These are phyloP conservation scores for Chrysemys picta DNA, from an alignment of 2,113 vertebrate genomes.

Conservation along the genomic window DNA sequence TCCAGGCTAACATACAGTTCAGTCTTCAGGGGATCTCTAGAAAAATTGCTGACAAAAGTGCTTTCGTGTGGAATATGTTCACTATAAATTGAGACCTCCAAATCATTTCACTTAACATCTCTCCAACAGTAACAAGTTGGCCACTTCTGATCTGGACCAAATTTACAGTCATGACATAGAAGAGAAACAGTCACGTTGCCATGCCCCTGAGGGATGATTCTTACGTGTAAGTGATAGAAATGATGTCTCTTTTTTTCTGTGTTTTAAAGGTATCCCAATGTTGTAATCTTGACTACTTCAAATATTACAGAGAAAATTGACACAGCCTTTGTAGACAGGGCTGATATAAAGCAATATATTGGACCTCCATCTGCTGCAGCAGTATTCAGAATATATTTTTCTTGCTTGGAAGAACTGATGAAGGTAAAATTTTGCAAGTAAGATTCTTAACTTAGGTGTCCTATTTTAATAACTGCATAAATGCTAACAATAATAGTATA, in stretches of 20 bases:
- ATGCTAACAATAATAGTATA: background rate
- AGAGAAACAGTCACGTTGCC: background rate
- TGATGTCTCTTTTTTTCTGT: constrained; percentile 17
- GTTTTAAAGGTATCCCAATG: constrained; percentile 90
- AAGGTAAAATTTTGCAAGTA: constrained; percentile 83
- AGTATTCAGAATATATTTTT: constrained; percentile 95
- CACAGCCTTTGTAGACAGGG: constrained; percentile 96
- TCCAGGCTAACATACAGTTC: background rate
- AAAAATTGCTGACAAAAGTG: background rate
- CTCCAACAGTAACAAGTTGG: background rate
- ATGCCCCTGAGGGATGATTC: background rate
- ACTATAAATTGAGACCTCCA: background rate
- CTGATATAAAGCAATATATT: constrained; percentile 97
- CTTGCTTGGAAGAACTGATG: constrained; percentile 96
- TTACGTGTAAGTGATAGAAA: background rate
- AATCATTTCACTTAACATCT: background rate
- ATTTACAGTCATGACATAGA: background rate
- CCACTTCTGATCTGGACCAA: background rate
- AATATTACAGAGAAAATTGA: constrained; percentile 98
- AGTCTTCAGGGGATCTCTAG: background rate
- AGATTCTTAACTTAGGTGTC: background rate
- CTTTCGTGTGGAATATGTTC: background rate
- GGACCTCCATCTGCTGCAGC: constrained; percentile 90
- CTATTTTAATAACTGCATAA: background rate
- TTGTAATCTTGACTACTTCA: constrained; percentile 96